Evolutionary conservation across 2,797 vertebrate genomes (phyloP), one percentile per base, ranked within the genome.

Genomic region (Menidia menidia): DNA sequence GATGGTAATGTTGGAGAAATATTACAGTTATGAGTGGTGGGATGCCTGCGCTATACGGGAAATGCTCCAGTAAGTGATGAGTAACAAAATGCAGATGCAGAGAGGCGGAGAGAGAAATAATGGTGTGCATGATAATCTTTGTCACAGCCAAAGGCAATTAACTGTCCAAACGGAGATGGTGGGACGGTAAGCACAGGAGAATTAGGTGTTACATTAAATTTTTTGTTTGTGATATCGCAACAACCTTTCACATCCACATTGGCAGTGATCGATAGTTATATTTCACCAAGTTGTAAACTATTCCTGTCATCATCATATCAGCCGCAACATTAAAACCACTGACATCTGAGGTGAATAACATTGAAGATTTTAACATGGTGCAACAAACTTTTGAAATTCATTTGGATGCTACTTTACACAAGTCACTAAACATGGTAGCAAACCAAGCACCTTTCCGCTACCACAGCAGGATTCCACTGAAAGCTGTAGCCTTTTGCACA

Each of bases 101-200:
- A 64, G 69, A 77, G 56, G 68, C 42, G 11, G 75, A 77, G 68
- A 50, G 61, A 71, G 59, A 59, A 60, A 82, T 89, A 84, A 87
- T 88, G 85, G 83, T 88, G 85, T 79, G 88, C 65, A 77, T 85
- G 81, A 83, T 88, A 62, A 76, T 83, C 76, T 83, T 66, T 82
- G 87, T 77, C 85, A 76, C 54, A 78, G 83, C 75, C 44, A 58
- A 81, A 68, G 60, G 32, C 54, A 63, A 75, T 75, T 71, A 75
- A 45, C 48, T 59, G 72, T 75, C 59, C 53, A 57, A 56, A 54
- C 69, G 86, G 52, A 64, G 75, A 48, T 60, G 60, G 67, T 67
- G 52, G 60, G 68, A 66, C 25, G 43, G 47, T 61, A 57, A 80
- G 73, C 50, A 60, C 66, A 77, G 75, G 79, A 55, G 62, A 77